phyloP scores from a whole-genome alignment of 1,140 invertebrate genomes.

The Drosophila azteca region DNA sequence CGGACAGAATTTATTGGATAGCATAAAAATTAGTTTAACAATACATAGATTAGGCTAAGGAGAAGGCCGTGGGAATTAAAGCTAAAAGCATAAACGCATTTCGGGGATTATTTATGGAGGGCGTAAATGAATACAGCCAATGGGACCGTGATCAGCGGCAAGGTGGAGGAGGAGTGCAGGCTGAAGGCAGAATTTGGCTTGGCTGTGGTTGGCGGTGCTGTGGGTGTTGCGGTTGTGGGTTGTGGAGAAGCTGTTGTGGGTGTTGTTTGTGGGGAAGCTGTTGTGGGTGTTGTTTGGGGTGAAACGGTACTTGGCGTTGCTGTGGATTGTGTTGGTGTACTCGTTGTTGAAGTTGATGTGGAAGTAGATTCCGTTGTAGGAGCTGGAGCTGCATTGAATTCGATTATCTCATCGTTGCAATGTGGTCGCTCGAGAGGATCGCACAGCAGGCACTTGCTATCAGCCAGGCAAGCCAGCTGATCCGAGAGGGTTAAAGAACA shows the following conservation, averaged over 20 bases:
- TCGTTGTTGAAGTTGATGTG: conserved; percentile 1
- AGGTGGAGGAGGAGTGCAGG: conserved; percentile 24
- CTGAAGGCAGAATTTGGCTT: conserved; percentile 44
- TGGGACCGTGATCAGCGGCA: conserved; percentile 46
- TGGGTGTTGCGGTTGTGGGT: conserved; percentile 11
- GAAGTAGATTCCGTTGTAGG: conserved; percentile 18
- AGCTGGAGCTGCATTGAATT: background rate
- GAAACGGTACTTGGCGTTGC: conserved; percentile 4
- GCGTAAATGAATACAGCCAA: conserved; percentile 43
- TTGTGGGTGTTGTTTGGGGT: conserved; percentile 2
- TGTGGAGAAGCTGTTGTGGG: too few species aligned
- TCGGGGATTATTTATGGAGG: conserved; percentile 48
- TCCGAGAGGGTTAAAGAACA: conserved; percentile 50
- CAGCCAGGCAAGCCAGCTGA: conserved; percentile 49
- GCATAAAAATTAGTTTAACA: conserved; percentile 50
- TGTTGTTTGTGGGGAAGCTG: background rate
- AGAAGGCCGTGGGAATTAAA: conserved; percentile 55
- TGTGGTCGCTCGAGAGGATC: conserved; percentile 48
- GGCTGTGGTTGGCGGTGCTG: conserved; percentile 39
- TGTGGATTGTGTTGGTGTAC: conserved; percentile 4
- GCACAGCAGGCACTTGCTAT: conserved; percentile 59
- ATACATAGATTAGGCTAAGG: conserved; percentile 50
- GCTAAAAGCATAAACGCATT: conserved; percentile 16
- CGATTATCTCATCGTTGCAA: conserved; percentile 55
- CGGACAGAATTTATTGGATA: conserved; percentile 29